Evolutionary conservation across 2,113 vertebrate species (phyloP).

Genomic region (Epinephelus cyanopodus): DNA sequence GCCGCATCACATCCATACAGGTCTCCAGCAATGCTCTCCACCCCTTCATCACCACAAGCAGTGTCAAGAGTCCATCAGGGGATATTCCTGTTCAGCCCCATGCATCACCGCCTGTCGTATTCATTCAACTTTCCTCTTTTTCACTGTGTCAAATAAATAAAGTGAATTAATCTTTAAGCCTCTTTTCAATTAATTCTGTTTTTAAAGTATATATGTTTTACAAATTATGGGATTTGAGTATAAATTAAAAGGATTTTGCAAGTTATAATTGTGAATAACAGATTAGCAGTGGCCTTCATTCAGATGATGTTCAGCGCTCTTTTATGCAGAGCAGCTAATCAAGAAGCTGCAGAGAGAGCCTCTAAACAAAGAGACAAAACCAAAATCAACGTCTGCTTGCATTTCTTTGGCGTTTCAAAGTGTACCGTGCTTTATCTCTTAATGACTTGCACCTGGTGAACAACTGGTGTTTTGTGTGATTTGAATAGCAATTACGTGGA

Average conservation of each 20-base stretch:
- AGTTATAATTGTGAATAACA: background rate
- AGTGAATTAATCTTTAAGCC: background rate
- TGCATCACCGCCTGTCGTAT: background rate
- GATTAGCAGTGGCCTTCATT: background rate
- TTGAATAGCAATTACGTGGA: slow-evolving; percentile 25
- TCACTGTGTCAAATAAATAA: no score
- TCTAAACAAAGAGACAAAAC: slow-evolving; percentile 14
- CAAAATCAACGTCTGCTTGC: background rate
- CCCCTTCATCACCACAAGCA: background rate
- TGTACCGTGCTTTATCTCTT: slow-evolving; percentile 21
- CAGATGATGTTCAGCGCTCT: background rate
- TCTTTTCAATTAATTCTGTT: background rate
- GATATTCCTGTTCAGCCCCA: background rate
- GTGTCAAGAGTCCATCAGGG: background rate
- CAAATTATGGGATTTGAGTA: background rate
- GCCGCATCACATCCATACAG: background rate
- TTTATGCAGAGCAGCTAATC: background rate
- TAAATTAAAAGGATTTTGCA: background rate
- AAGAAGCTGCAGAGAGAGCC: slow-evolving; percentile 1
- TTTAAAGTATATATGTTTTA: background rate
- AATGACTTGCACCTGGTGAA: slow-evolving; percentile 34
- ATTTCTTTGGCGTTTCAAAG: slow-evolving; percentile 4
- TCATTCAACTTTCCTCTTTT: no score
- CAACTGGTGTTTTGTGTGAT: slow-evolving; percentile 11
- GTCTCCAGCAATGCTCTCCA: background rate